Percentiles rank a stretch among this genome's conserved stretches.
phyloP scores from a whole-genome alignment of 2,797 vertebrate species.

The Molothrus aeneus region DNA sequence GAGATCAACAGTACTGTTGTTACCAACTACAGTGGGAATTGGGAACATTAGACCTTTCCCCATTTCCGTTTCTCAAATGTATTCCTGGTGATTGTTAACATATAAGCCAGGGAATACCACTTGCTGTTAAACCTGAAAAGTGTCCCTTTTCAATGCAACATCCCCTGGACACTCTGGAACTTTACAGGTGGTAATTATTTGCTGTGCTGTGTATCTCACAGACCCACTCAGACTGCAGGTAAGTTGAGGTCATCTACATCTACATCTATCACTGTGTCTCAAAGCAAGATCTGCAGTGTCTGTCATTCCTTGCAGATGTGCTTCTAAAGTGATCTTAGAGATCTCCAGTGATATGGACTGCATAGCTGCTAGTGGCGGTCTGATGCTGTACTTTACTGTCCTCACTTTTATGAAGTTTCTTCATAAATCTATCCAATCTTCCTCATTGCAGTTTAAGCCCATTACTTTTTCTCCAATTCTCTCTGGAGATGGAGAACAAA shows the following conservation, averaged over 20 bases:
- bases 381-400: neutral
- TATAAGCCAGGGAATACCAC: neutral
- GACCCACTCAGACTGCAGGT: neutral
- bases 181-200: neutral
- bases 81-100: neutral
- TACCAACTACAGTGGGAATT: neutral
- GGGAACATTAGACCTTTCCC: neutral
- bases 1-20: neutral
- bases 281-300: neutral
- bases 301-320: neutral
- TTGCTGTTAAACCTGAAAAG: neutral
- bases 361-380: neutral
- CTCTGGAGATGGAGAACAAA: neutral
- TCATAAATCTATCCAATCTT: neutral
- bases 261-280: neutral
- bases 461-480: neutral
- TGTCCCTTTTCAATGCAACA: neutral
- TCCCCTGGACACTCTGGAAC: neutral
- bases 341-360: neutral
- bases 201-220: neutral
- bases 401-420: neutral
- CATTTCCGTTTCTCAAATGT: neutral
- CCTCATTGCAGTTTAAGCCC: neutral
- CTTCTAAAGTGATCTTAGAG: neutral
- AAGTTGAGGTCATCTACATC: neutral